Conservation (phyloP, 2,888 invertebrate genomes). For the Trichopria drosophilae region DNA sequence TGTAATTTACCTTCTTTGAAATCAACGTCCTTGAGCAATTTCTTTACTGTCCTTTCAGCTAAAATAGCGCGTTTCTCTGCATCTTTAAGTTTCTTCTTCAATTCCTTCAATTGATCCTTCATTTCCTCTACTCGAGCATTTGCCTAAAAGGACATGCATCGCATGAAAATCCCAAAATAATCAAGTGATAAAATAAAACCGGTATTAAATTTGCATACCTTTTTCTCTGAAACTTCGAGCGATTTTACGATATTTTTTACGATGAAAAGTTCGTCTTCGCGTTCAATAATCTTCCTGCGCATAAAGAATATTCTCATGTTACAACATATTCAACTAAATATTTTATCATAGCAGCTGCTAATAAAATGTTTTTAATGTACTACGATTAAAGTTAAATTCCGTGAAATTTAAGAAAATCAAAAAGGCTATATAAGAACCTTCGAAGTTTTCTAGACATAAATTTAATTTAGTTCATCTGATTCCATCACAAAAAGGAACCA, state of each 20-base stretch:
- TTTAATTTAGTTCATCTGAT: too few relatives aligned
- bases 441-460: slow-evolving; percentile 8
- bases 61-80: slow-evolving; percentile 54
- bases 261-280: slow-evolving; percentile 57
- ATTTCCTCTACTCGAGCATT: slow-evolving; percentile 55
- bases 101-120: slow-evolving; percentile 51
- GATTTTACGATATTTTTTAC: slow-evolving; percentile 57
- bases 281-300: slow-evolving; percentile 54
- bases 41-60: slow-evolving; percentile 53
- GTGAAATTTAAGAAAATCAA: too few relatives aligned
- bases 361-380: too few relatives aligned
- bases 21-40: slow-evolving; percentile 53
- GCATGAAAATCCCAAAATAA: not conserved
- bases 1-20: slow-evolving; percentile 54
- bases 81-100: slow-evolving; percentile 50
- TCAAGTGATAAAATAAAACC: not conserved
- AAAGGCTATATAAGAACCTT: not conserved
- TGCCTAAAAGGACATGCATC: slow-evolving; percentile 46
- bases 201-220: slow-evolving; percentile 40
- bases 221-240: slow-evolving; percentile 55
- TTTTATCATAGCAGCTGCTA: too few relatives aligned
- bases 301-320: not conserved
- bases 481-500: too few relatives aligned
- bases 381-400: too few relatives aligned
- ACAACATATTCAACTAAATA: not conserved